phyloP scores from a whole-genome alignment of 2,113 vertebrate genomes.

The Spea multiplicata region DNA sequence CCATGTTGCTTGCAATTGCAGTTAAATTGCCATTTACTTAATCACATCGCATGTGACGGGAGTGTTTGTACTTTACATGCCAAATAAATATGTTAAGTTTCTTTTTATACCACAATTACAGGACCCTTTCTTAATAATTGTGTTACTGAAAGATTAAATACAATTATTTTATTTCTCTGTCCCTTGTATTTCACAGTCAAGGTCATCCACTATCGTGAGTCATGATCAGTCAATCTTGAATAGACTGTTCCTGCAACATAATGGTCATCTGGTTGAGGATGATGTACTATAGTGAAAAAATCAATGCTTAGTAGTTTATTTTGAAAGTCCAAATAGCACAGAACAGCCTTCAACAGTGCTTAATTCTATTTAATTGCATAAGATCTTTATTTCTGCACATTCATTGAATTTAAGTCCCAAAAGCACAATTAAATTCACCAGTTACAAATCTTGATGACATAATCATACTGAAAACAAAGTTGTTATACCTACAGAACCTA shows the following conservation, averaged over 20 bases:
- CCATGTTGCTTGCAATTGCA: not conserved
- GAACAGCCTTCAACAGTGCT: not conserved
- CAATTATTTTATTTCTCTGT: constrained; percentile 42
- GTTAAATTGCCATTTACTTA: not conserved
- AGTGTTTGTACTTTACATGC: too few species aligned
- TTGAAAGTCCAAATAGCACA: constrained; percentile 20
- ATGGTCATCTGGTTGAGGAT: constrained; percentile 19
- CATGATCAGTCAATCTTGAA: constrained; percentile 51
- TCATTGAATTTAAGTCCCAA: too few species aligned
- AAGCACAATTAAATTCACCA: too few species aligned
- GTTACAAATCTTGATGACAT: too few species aligned
- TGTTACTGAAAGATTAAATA: not conserved
- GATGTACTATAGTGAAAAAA: constrained; percentile 45
- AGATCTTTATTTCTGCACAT: not conserved
- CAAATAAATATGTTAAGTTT: not conserved
- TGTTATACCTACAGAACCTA: too few species aligned
- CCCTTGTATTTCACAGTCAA: constrained; percentile 38
- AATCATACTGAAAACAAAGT: too few species aligned
- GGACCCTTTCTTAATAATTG: not conserved
- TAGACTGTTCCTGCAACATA: constrained; percentile 19
- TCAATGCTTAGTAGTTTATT: constrained; percentile 47
- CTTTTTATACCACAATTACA: not conserved
- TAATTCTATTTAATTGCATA: not conserved
- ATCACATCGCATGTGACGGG: too few species aligned
- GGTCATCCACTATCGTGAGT: constrained; percentile 40